Evolutionary conservation across 2,888 invertebrate genomes (phyloP), one percentile per base, ranked within the genome.

Genomic region (Dryadula phaetusa): DNA sequence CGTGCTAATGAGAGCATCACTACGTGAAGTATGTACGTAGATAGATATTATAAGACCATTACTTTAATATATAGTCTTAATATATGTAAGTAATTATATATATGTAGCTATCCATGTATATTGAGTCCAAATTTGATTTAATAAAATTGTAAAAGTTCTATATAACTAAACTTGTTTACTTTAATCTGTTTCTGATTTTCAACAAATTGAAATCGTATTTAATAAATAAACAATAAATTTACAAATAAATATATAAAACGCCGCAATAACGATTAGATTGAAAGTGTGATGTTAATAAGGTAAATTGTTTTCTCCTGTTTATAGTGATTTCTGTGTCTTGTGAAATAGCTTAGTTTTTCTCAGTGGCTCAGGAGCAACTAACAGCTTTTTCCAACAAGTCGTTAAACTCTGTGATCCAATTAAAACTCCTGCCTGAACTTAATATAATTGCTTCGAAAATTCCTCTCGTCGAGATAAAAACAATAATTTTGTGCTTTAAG

Each of bases 401-500:
- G 84, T 90, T 89, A 88, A 88, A 85, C 83, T 66, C 73, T 22
- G 81, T 88, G 89, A 85, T 88, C 90, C 91, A 91, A 90, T 92
- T 92, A 91, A 91, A 90, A 84, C 80, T 77, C 83, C 82, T 76
- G 83, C 86, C 84, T 82, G 86, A 87, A 87, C 87, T 88, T 87
- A 88, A 89, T 80, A 82, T 91, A 92, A 92, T 92, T 92, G 88
- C 90, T 84, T 88, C 84, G 83, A 89, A 88, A 91, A 92, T 92
- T 87, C 91, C 91, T 80, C 79, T 76, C 80, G 86, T 82, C 82
- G 84, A 86, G 88, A 90, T 88, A 92, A 92, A 92, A 91, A 92
- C 92, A 92, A 92, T 92, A 90, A 92, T 92, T 92, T 85, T 80
- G 88, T 87, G 83, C 88, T 88, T 90, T 86, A 89, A 90, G 85